Percentiles rank a stretch among this genome's conserved stretches.
Evolutionary conservation across 1,140 invertebrate genomes (phyloP).

Genomic region (Diprion similis): DNA sequence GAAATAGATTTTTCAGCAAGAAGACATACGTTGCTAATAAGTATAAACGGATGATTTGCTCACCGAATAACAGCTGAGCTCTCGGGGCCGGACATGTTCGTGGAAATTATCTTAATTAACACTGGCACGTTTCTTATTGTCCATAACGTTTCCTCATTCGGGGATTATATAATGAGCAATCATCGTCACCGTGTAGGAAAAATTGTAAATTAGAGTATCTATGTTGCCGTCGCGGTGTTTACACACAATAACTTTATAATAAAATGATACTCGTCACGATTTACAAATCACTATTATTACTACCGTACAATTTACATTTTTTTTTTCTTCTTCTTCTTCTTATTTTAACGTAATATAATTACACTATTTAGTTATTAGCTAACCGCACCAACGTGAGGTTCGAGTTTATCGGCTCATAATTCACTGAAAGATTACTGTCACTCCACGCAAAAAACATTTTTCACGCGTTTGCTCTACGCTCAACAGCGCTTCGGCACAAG

Average conservation of each 20-base stretch:
- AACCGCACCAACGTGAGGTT: not conserved
- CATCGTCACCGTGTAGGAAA: slow-evolving; percentile 31
- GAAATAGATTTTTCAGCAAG: too few species aligned
- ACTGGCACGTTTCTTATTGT: slow-evolving; percentile 42
- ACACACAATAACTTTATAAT: slow-evolving; percentile 30
- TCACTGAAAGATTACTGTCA: not conserved
- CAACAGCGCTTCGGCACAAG: not conserved
- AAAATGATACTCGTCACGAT: not conserved
- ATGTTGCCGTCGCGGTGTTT: slow-evolving; percentile 25
- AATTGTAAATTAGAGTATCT: slow-evolving; percentile 26
- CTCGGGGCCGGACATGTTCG: slow-evolving; percentile 49
- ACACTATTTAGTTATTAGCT: slow-evolving; percentile 6
- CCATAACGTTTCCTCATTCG: slow-evolving; percentile 42
- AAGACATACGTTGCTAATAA: too few species aligned
- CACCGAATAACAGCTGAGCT: slow-evolving; percentile 44
- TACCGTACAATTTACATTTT: slow-evolving; percentile 13
- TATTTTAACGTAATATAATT: slow-evolving; percentile 12
- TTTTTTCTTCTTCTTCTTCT: slow-evolving; percentile 15
- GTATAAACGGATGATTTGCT: slow-evolving; percentile 18
- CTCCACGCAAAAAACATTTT: not conserved
- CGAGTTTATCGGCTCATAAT: not conserved
- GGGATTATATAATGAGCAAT: slow-evolving; percentile 40
- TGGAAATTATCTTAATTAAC: slow-evolving; percentile 32
- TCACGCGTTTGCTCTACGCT: not conserved
- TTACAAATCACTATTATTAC: slow-evolving; percentile 10